Conservation (phyloP, 2,113 vertebrate genomes). For the Pterocles burchelli region DNA sequence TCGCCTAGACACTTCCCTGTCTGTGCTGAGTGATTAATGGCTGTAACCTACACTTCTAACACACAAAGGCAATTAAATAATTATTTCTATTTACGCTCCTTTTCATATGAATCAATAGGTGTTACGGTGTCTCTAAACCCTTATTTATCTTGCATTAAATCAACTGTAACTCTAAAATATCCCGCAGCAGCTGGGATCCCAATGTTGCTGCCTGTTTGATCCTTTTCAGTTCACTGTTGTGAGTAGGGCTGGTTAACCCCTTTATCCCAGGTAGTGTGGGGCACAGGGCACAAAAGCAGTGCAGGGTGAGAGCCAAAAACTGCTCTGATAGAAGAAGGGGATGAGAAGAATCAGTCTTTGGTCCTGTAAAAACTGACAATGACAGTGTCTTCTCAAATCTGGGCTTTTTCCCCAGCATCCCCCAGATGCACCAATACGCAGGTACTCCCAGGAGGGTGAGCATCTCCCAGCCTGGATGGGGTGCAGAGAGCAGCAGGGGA, state of each 20-base stretch:
- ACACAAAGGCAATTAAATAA: slow-evolving; percentile 29
- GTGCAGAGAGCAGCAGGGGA: no score
- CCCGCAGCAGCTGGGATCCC: not conserved
- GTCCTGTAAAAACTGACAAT: no score
- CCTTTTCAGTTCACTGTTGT: not conserved
- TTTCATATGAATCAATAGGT: not conserved
- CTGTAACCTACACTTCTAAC: not conserved
- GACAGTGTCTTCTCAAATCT: not conserved
- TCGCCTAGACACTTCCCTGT: not conserved
- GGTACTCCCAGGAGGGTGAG: not conserved
- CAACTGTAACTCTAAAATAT: not conserved
- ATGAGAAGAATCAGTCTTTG: no score
- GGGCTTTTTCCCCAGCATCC: not conserved
- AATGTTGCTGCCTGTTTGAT: not conserved
- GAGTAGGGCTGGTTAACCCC: not conserved
- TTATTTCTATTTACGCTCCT: not conserved
- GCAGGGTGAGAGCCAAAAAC: not conserved
- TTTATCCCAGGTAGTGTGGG: not conserved
- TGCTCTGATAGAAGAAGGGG: accelerated
- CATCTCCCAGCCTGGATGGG: no score
- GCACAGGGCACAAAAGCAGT: not conserved
- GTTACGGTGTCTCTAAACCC: not conserved
- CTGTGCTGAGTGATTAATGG: not conserved
- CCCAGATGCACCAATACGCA: not conserved
- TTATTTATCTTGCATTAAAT: slow-evolving; percentile 33